Evolutionary conservation across 2,797 vertebrate species (phyloP).

Genomic region (Rachycentron canadum): DNA sequence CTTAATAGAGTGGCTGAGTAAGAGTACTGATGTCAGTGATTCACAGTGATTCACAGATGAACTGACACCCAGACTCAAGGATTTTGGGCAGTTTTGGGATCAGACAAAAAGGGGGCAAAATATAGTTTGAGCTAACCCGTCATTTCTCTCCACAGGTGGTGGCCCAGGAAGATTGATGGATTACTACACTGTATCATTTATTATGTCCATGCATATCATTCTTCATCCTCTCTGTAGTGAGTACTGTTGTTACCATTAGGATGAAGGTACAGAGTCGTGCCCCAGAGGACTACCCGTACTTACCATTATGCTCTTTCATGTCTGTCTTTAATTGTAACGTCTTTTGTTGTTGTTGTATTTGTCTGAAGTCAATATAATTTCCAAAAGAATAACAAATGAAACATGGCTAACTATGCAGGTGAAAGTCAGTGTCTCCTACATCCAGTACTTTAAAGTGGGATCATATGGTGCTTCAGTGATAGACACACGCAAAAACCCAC

Average conservation of each 20-base stretch:
- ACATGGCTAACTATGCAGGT: background rate
- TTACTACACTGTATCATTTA: conserved; percentile 10
- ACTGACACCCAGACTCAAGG: conserved; percentile 2
- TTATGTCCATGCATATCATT: conserved; percentile 2
- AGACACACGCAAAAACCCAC: background rate
- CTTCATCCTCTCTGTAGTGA: background rate
- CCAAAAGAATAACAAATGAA: background rate
- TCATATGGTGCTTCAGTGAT: background rate
- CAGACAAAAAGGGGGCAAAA: background rate
- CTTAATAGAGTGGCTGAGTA: conserved; percentile 14
- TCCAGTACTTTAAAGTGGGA: background rate
- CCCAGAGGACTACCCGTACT: background rate
- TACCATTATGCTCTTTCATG: background rate
- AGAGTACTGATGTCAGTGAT: conserved; percentile 11
- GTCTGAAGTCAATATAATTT: too few relatives aligned
- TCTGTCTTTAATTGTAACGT: background rate
- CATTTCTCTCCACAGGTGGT: background rate
- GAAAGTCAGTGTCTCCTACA: background rate
- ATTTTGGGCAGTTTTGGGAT: conserved; percentile 1
- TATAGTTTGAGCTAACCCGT: background rate
- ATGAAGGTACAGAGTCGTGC: background rate
- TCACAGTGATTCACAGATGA: conserved; percentile 3
- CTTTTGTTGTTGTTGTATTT: background rate
- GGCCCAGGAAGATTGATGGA: conserved; percentile 1
- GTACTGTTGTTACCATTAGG: background rate